Evolutionary conservation across 2,797 vertebrate genomes (phyloP).

Genomic region (Glossophaga mutica): DNA sequence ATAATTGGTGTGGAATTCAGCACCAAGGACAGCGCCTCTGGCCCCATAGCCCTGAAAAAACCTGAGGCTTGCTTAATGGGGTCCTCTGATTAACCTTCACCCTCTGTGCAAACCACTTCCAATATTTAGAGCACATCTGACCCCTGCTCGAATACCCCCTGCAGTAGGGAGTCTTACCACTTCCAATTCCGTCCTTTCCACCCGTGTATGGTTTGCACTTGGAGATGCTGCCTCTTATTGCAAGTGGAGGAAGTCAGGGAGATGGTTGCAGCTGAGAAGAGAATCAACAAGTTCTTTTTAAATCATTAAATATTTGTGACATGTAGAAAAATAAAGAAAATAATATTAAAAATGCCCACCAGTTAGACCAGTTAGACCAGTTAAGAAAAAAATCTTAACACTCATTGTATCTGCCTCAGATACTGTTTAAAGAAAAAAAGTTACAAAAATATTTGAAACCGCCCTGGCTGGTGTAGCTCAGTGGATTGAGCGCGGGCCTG

Average conservation of each 20-base stretch:
- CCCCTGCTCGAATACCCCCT: neutral
- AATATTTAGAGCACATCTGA: neutral
- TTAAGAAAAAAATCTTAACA: neutral
- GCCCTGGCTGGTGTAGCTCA: too few relatives aligned
- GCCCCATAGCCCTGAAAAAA: rapidly evolving
- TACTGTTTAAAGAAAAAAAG: neutral
- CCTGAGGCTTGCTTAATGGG: neutral
- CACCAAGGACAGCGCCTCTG: constrained; percentile 12
- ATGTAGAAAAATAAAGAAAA: neutral
- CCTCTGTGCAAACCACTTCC: neutral
- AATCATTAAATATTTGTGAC: constrained; percentile 4
- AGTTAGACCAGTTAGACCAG: too few relatives aligned
- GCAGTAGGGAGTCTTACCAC: neutral
- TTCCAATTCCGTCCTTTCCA: neutral
- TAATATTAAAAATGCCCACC: neutral
- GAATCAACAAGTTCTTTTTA: neutral
- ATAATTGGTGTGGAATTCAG: neutral
- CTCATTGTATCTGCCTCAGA: neutral
- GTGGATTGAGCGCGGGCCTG: too few relatives aligned
- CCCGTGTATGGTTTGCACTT: neutral
- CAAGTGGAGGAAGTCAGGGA: neutral
- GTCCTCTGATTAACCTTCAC: neutral
- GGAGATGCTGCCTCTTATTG: neutral
- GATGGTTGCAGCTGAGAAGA: neutral
- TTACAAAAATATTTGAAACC: neutral